Conservation (phyloP, 2,113 vertebrate species). For the Columbina picui region DNA sequence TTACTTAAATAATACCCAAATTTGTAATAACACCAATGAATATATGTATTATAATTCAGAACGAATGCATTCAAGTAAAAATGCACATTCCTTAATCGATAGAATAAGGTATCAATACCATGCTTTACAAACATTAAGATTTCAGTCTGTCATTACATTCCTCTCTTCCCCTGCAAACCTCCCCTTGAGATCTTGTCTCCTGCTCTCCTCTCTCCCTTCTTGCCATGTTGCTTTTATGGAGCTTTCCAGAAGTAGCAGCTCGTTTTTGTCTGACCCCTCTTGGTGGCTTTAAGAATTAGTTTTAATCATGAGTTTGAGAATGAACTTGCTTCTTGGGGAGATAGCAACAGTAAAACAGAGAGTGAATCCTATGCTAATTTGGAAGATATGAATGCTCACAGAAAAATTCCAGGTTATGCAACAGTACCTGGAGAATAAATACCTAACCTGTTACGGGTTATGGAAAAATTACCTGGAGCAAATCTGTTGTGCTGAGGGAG, state of each 20-base stretch:
- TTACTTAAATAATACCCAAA: neutral
- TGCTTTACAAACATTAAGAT: neutral
- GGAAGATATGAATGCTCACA: neutral
- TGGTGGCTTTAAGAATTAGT: conserved; percentile 7
- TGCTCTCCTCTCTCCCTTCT: neutral
- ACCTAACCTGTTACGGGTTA: neutral
- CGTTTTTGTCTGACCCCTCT: conserved; percentile 39
- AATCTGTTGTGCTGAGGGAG: neutral
- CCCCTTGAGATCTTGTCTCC: neutral
- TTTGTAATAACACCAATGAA: neutral
- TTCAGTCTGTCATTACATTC: neutral
- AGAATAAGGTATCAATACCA: neutral
- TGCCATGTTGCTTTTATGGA: neutral
- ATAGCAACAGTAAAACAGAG: neutral
- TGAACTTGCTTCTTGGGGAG: neutral
- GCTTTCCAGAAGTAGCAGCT: neutral
- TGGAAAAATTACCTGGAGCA: neutral
- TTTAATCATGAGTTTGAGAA: neutral
- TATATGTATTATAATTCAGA: neutral
- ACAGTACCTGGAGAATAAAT: neutral
- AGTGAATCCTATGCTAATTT: neutral
- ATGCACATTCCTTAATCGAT: neutral
- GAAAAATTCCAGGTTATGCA: neutral
- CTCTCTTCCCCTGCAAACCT: neutral
- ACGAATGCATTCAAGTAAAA: neutral